Evolutionary conservation across 2,797 vertebrate genomes (phyloP), one percentile per base, ranked within the genome.

Genomic region (Coregonus sp.): DNA sequence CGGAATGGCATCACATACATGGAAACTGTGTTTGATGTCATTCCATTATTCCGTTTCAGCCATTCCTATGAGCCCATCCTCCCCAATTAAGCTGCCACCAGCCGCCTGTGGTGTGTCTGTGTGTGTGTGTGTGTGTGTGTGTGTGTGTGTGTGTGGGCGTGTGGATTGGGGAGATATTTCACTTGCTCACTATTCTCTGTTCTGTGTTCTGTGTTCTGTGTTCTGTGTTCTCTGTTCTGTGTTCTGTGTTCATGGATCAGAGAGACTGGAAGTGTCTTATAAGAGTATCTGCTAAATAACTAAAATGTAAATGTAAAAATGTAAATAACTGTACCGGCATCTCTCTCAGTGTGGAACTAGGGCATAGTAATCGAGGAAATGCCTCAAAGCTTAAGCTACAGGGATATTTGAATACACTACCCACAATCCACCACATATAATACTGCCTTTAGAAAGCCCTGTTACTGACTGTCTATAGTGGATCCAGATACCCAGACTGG

Each of bases 161-260:
- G 33, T 76, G 67, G 47, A n/a, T 14, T 4, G 4, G 63, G 88
- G 89, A 89, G 80, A 89, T 86, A 90, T 88, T 91, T 90, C 76
- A 84, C 78, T 89, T 85, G 80, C 82, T 88, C 85, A 88, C 83
- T 78, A 89, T 90, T 91, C 83, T 89, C 86, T 78, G 89, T 90
- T 92, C 90, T 25, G 25, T 25, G 25, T 25, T 25, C 25, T 25
- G 25, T 25, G 25, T 25, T 25, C 25, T 25, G 1, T 25, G 25
- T 25, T 25, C 25, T 25, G 25, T 25, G 25, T 25, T 25, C 25
- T 25, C 25, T 25, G 25, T 25, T 25, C 25, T 92, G 18, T 79
- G 84, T 71, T 85, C 84, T 84, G 84, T 84, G 79, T 79, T 81
- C 83, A 82, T 82, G 85, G 86, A 89, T 88, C 87, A 86, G 25